A percentile compares a stretch with the other conserved stretches of the same genome.
phyloP scores from a whole-genome alignment of 2,888 invertebrate species.

The Drosophila peninsularis region DNA sequence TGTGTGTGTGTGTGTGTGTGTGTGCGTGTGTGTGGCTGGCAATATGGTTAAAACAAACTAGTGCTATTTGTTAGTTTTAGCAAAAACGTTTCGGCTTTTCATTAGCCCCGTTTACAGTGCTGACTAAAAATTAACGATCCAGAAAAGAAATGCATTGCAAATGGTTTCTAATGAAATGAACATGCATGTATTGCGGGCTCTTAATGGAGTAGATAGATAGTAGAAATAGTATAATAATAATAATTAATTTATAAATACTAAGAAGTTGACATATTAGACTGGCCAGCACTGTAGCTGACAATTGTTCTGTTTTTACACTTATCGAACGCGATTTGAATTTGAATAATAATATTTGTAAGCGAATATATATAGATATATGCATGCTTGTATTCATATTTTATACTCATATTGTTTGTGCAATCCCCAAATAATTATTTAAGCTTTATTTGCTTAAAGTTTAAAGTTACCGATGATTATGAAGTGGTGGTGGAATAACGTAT shows the following conservation, averaged over 20 bases:
- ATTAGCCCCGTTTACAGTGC: constrained; percentile 53
- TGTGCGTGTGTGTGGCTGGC: constrained; percentile 10
- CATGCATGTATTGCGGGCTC: neutral
- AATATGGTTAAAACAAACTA: constrained; percentile 36
- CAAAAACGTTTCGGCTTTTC: constrained; percentile 49
- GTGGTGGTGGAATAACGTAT: no score
- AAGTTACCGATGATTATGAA: neutral
- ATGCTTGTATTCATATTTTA: neutral
- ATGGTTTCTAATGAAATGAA: constrained; percentile 1
- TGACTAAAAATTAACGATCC: constrained; percentile 21
- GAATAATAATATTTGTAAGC: neutral
- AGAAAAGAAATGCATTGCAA: neutral
- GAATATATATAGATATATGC: neutral
- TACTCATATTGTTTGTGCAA: neutral
- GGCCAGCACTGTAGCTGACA: neutral
- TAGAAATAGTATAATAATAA: neutral
- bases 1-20: constrained; percentile 13
- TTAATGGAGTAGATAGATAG: neutral
- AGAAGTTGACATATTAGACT: neutral
- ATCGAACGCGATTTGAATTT: neutral
- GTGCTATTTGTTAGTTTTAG: constrained; percentile 61
- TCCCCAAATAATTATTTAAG: neutral
- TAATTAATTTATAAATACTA: no score
- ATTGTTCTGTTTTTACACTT: neutral
- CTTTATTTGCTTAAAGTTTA: neutral